Evolutionary conservation across 2,888 invertebrate genomes (phyloP), one percentile per base, ranked within the genome.

Genomic region (Ramazzottius varieornatus): DNA sequence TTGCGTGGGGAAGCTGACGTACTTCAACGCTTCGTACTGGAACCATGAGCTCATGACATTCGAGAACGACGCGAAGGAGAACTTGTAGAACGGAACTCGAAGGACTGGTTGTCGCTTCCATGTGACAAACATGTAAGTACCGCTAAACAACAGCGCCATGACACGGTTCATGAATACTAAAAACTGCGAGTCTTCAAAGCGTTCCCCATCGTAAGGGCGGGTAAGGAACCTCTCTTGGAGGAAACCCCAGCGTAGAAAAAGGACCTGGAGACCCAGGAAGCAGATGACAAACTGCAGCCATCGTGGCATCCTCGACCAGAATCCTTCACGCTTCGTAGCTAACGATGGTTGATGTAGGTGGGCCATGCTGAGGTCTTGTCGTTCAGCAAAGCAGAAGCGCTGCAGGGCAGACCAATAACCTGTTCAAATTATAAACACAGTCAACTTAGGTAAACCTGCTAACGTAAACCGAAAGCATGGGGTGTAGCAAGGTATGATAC

Each of bases 41-140:
- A 92, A 96, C 96, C 96, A 99, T 64, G 93, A 92, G 75, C 93
- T 93, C 82, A 98, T 83, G 69, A 96, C 88, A 77, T 98, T 98
- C 24, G 93, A 91, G 72, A 98, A 84, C 1, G 94, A 90, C 73
- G 93, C 91, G 79, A 85, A 96, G 0, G 87, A 86, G 78, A 93
- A 96, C 78, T 91, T 88, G 77, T 90, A 93, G 16, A 93, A 80
- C 0, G 98, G 94, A 65, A 88, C 86, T 32, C 83, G 82, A 72
- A 87, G 85, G 24, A 84, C 79, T 0, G 83, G 81, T 67, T 83
- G 82, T n/a, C 82, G 78, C 54, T 78, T 69, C 63, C 67, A 63
- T 1, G 69, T 69, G 63, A 81, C 71, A 29, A 80, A 68, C 67
- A 89, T 78, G 69, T 86, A 83, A 8, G 79, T 71, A 63, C 83